Base-by-base conservation (phyloP, 2,797 vertebrate genomes). In the Megalops cyprinoides region DNA sequence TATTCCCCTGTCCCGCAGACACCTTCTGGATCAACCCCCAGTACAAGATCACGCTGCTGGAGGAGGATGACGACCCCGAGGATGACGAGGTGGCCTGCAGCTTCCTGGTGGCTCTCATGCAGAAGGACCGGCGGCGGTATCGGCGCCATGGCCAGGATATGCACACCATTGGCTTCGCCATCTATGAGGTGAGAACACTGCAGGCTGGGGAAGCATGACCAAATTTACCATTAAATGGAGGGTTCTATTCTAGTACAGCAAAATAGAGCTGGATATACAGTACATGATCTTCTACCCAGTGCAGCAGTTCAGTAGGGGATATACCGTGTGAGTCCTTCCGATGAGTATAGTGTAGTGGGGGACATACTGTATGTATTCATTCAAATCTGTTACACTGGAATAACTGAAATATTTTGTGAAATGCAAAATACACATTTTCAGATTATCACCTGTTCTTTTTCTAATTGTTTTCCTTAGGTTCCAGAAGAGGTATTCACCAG, bases 1-100 rank as follows among this genome's bases (percentile, higher is more conserved):
- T n/a, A 23, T 10, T 56, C 56, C 23, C 4, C 31, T 46, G 25
- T 46, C 44, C 46, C 49, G 76, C 90, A 96, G 97, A 96, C 89
- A 97, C 97, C 0, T 98, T 98, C 92, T 98, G 97, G 97, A 97
- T 96, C 90, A 98, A 98, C 88, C 97, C 97, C 1, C 97, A 98
- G 90, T 99, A 96, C 80, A 96, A 95, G 91, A 91, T 98, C 84
- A 92, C 83, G 0, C 91, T 98, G 65, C 89, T 95, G 46, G 96
- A 97, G 89, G 93, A 95, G 81, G 96, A 97, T 0, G 95, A 96
- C 0, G 94, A 96, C 81, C 90, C 92, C 0, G 95, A 95, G 1
- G 95, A 96, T 0, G 80, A 92, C 0, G 94, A 96, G 44, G 75
- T 90, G 0, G 83, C 96, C 83, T 98, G 97, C 93, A 98, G 95